Conservation (phyloP, 2,113 vertebrate genomes). For the Acinonyx jubatus region DNA sequence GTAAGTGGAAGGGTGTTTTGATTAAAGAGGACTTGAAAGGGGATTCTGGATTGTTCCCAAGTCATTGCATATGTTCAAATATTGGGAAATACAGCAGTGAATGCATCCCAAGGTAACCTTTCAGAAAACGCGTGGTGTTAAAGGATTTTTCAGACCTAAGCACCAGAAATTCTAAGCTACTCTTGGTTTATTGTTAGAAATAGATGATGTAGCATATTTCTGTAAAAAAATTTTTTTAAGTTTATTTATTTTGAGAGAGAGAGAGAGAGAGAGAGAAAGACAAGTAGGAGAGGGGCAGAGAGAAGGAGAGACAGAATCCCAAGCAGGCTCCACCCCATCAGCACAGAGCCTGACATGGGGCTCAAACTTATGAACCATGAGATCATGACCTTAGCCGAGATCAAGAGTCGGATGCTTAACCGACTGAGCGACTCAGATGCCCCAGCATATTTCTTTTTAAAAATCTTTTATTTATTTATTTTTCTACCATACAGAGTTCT, state of each 20-base stretch:
- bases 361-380: too few relatives aligned
- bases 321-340: too few relatives aligned
- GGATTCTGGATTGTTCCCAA: constrained; percentile 2
- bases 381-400: too few relatives aligned
- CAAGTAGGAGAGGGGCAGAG: too few relatives aligned
- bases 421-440: too few relatives aligned
- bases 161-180: constrained; percentile 26
- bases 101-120: background rate
- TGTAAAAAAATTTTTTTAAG: background rate
- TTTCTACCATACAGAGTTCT: background rate
- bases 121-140: constrained; percentile 14
- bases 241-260: background rate
- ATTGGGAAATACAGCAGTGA: background rate
- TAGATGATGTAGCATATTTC: background rate
- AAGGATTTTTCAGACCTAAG: background rate
- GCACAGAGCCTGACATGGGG: too few relatives aligned
- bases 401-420: too few relatives aligned
- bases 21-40: background rate
- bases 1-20: background rate
- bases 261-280: too few relatives aligned
- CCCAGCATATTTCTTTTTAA: background rate
- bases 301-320: too few relatives aligned
- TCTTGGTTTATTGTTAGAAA: background rate
- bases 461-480: background rate
- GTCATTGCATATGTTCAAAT: background rate